Percentiles rank a stretch among this genome's conserved stretches.
These are phyloP conservation scores for Remorina albescens DNA, from an alignment of 2,797 vertebrate genomes.

Conservation along the genomic window DNA sequence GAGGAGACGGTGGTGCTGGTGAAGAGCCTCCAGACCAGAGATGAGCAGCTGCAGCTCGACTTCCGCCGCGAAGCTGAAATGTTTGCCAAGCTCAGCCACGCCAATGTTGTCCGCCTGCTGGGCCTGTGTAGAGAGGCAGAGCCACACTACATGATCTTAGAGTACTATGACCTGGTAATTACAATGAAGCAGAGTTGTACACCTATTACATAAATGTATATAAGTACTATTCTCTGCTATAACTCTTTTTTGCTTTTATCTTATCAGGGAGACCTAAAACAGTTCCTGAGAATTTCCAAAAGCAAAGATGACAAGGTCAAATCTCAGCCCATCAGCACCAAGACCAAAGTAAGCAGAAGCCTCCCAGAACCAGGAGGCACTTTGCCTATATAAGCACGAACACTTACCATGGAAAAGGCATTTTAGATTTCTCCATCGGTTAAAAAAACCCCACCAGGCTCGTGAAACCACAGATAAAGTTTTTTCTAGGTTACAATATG, in stretches of 20 bases:
- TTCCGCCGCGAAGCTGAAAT: constrained; percentile 96
- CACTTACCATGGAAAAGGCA: no score
- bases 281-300: constrained; percentile 96
- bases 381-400: no score
- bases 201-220: background rate
- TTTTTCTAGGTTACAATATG: background rate
- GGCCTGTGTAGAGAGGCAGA: constrained; percentile 93
- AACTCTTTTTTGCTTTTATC: constrained; percentile 10
- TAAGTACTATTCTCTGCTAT: background rate
- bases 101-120: constrained; percentile 91
- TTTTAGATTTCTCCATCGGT: no score
- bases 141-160: constrained; percentile 95
- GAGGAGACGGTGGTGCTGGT: constrained; percentile 93
- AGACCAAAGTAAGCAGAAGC: constrained; percentile 90
- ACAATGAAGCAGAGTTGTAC: background rate
- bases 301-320: constrained; percentile 95
- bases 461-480: no score
- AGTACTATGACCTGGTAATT: constrained; percentile 97
- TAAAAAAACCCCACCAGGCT: no score
- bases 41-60: constrained; percentile 93
- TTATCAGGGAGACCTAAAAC: constrained; percentile 94
- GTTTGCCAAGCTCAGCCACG: constrained; percentile 94
- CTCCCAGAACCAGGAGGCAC: no score
- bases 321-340: constrained; percentile 92
- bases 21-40: constrained; percentile 93